Base-by-base conservation (phyloP, 2,888 invertebrate species). In the Drosophila birchii region DNA sequence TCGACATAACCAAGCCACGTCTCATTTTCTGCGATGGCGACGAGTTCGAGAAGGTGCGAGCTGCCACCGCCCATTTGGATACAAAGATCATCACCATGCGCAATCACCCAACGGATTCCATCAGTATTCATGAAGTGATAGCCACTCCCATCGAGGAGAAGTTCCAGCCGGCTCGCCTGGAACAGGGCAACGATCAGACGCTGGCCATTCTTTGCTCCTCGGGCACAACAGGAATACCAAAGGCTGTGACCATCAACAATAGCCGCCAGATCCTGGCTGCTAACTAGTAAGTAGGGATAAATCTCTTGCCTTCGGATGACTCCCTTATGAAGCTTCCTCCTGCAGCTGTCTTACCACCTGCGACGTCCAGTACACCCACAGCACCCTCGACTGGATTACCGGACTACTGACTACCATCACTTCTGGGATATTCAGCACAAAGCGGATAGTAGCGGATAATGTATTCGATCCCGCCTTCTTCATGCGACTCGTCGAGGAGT, bases 181-280 rank as follows among this genome's bases (percentile, higher is more conserved):
- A 80, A 5, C 58, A 78, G 12, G 91, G 91, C 14, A 80, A 72
- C 14, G 75, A 89, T 54, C 89, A 91, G 62, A 86, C 83, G 0
- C 75, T 90, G 9, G 90, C 89, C 4, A 91, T 92, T 68, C 70
- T 91, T 0, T 90, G 91, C 45, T 88, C 92, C 0, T 91, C 92
- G 9, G 92, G 92, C 2, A 91, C 91, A 0, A 92, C 91, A 0
- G 91, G 92, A 0, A 54, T 54, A 0, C 90, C 91, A 1, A 92
- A 92, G 62, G 88, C 87, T 5, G 90, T 78, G n/a, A 90, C 81
- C 0, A 78, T 84, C 3, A 41, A 61, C 4, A 88, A 84, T 16
- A 84, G 74, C 53, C 75, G 38, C 2, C 81, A 71, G 26, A 53
- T 86, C 2, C 12, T 87, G 0, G 76, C 56, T 8, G 5, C 20